Evolutionary conservation across 2,888 invertebrate species (phyloP).

Genomic region (Cactoblastis cactorum): DNA sequence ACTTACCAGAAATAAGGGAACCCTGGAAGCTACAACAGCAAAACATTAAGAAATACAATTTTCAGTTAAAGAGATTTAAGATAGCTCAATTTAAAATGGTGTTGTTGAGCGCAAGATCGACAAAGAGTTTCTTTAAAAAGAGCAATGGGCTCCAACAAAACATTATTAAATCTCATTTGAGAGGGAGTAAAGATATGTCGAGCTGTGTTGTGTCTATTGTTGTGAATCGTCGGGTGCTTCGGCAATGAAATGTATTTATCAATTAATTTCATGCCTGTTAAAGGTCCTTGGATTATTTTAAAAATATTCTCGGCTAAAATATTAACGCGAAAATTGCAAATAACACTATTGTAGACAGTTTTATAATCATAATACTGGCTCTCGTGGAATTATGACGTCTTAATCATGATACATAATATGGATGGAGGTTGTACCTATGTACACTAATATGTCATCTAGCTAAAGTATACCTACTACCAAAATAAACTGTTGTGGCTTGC

Average conservation of each 20-base stretch:
- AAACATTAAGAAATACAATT: slow-evolving; percentile 13
- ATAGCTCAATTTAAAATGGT: slow-evolving; percentile 39
- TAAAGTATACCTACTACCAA: background rate
- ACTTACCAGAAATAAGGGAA: slow-evolving; percentile 38
- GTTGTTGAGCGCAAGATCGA: slow-evolving; percentile 36
- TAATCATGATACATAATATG: background rate
- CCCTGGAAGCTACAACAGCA: slow-evolving; percentile 25
- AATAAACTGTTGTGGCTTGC: slow-evolving; percentile 20
- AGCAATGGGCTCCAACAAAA: slow-evolving; percentile 63
- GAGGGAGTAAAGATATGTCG: slow-evolving; percentile 49
- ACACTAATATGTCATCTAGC: background rate
- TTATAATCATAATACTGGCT: background rate
- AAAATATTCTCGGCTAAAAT: too few relatives aligned
- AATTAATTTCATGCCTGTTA: slow-evolving; percentile 23
- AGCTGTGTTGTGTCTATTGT: slow-evolving; percentile 36
- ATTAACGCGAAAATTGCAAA: too few relatives aligned
- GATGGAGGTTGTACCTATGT: too few relatives aligned
- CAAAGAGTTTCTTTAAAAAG: slow-evolving; percentile 61
- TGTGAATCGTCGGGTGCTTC: slow-evolving; percentile 35
- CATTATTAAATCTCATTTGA: slow-evolving; percentile 71
- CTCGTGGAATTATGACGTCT: background rate
- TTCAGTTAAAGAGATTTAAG: slow-evolving; percentile 17
- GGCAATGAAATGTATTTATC: slow-evolving; percentile 33
- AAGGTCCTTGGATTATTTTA: slow-evolving; percentile 12
- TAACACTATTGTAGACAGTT: background rate